phyloP scores from a whole-genome alignment of 2,888 invertebrate species.

The Lamellibrachia satsuma region DNA sequence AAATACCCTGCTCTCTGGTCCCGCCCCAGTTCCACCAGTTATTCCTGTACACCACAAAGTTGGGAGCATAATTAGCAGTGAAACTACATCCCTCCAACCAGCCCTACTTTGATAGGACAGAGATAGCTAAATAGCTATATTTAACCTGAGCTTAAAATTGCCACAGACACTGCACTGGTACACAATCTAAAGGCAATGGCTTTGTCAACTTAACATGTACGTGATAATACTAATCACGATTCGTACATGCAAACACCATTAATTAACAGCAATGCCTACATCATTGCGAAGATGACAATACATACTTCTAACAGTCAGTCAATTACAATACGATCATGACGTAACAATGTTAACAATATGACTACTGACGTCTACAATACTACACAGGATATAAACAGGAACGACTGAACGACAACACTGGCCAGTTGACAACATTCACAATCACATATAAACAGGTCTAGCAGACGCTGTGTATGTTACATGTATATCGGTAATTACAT shows the following conservation, averaged over 20 bases:
- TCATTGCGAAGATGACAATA: background rate
- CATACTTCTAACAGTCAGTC: background rate
- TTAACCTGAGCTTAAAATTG: conserved; percentile 17
- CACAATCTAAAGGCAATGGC: background rate
- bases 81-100: background rate
- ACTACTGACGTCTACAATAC: background rate
- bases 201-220: conserved; percentile 6
- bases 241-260: background rate
- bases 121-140: conserved; percentile 11
- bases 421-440: background rate
- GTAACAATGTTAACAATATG: background rate
- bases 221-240: conserved; percentile 10
- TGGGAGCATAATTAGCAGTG: conserved; percentile 17
- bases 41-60: background rate
- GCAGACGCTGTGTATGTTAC: background rate
- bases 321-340: background rate
- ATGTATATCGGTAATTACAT: conserved; percentile 12
- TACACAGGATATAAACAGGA: background rate
- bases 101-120: background rate
- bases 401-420: background rate
- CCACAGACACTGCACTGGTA: background rate
- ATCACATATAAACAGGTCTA: background rate
- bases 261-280: background rate
- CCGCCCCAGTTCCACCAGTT: background rate
- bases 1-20: background rate